These are phyloP conservation scores for Oncorhynchus tshawytscha DNA, from an alignment of 2,113 vertebrate species.

Conservation along the genomic window DNA sequence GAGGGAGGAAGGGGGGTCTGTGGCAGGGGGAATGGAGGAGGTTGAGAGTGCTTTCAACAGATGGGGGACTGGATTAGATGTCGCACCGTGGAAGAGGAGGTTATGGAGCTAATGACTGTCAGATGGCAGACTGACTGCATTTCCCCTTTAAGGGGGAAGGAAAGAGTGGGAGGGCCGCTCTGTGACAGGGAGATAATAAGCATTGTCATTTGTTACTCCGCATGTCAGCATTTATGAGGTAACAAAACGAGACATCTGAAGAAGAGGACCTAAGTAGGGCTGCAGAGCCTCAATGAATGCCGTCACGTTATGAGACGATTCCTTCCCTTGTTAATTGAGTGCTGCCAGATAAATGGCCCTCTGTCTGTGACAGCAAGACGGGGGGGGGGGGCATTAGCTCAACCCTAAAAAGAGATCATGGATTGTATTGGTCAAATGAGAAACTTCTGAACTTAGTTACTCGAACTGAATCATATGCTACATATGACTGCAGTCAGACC, in stretches of 20 bases:
- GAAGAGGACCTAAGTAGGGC: background rate
- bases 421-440: no score
- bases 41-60: slow-evolving; percentile 30
- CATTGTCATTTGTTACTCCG: slow-evolving; percentile 39
- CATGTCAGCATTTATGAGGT: slow-evolving; percentile 51
- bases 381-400: background rate
- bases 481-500: no score
- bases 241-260: slow-evolving; percentile 42
- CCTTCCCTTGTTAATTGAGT: slow-evolving; percentile 29
- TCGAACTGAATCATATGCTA: no score
- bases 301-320: slow-evolving; percentile 18
- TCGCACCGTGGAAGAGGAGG: slow-evolving; percentile 25
- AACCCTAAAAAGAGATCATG: no score
- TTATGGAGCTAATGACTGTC: slow-evolving; percentile 45
- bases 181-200: slow-evolving; percentile 45
- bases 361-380: background rate
- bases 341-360: slow-evolving; percentile 10
- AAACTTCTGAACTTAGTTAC: no score
- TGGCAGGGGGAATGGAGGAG: background rate
- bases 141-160: slow-evolving; percentile 6
- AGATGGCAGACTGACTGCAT: slow-evolving; percentile 27
- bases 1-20: background rate
- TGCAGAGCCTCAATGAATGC: slow-evolving; percentile 35
- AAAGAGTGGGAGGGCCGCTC: background rate
- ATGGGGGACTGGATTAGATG: slow-evolving; percentile 46